phyloP scores from a whole-genome alignment of 2,888 invertebrate species.

The Euplexia lucipara region DNA sequence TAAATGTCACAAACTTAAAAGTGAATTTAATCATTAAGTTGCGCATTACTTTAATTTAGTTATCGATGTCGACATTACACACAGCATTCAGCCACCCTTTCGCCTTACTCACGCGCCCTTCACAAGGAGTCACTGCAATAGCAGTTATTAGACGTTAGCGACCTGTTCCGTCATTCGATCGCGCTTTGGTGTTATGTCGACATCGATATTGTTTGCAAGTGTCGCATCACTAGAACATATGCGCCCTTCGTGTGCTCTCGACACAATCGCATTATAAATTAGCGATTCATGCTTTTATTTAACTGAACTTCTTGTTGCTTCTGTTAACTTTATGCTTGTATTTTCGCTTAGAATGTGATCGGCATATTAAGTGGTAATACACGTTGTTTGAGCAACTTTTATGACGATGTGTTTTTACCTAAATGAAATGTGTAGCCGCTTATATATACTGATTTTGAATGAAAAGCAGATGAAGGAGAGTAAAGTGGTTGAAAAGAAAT shows the following conservation, averaged over 20 bases:
- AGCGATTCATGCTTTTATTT: slow-evolving; percentile 69
- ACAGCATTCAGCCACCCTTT: slow-evolving; percentile 33
- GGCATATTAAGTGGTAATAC: slow-evolving; percentile 50
- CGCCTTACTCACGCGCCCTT: slow-evolving; percentile 71
- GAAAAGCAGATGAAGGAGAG: not conserved
- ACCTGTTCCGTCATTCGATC: slow-evolving; percentile 9
- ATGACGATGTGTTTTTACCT: not conserved
- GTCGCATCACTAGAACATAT: slow-evolving; percentile 61
- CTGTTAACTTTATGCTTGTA: slow-evolving; percentile 49
- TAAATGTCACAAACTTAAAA: not conserved
- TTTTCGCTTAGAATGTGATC: slow-evolving; percentile 46
- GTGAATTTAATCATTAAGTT: not conserved
- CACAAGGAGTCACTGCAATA: slow-evolving; percentile 81
- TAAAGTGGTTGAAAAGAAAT: no score
- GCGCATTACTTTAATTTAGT: not conserved
- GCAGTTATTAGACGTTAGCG: slow-evolving; percentile 83
- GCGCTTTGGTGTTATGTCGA: slow-evolving; percentile 50
- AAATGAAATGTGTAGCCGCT: not conserved
- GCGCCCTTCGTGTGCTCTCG: slow-evolving; percentile 61
- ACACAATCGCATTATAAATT: slow-evolving; percentile 69
- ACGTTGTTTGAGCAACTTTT: slow-evolving; percentile 2
- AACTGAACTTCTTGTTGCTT: slow-evolving; percentile 65
- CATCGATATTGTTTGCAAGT: slow-evolving; percentile 53
- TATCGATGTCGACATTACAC: slow-evolving; percentile 60
- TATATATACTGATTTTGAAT: not conserved